A percentile compares a stretch with the other conserved stretches of the same genome.
These are phyloP conservation scores for Aphidius gifuensis DNA, from an alignment of 1,140 invertebrate genomes.

Conservation along the genomic window DNA sequence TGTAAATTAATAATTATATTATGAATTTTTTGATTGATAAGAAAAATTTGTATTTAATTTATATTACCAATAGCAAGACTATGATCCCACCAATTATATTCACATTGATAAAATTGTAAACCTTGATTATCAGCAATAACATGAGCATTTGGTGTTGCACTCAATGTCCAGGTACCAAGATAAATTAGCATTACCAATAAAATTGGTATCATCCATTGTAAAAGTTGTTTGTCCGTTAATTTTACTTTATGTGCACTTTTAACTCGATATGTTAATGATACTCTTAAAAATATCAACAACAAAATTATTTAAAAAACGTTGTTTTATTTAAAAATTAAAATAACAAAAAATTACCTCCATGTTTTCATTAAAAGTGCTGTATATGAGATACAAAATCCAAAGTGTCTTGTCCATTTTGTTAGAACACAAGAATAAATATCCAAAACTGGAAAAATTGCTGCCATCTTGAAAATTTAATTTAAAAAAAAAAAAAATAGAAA, in stretches of 20 bases:
- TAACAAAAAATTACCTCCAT: slow-evolving; percentile 63
- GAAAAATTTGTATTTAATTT: no score
- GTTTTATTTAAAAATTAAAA: neutral
- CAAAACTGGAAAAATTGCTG: slow-evolving; percentile 81
- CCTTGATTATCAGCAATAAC: slow-evolving; percentile 69
- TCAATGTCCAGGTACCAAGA: slow-evolving; percentile 84
- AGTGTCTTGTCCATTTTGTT: slow-evolving; percentile 86
- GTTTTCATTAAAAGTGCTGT: slow-evolving; percentile 90
- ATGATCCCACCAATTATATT: slow-evolving; percentile 92
- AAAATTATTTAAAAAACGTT: neutral
- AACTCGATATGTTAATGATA: slow-evolving; percentile 89
- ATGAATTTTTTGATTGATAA: no score
- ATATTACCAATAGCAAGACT: slow-evolving; percentile 75
- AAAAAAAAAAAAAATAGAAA: neutral
- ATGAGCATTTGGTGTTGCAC: slow-evolving; percentile 73
- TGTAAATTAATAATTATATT: slow-evolving; percentile 47
- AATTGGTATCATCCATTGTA: slow-evolving; percentile 90
- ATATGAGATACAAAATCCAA: slow-evolving; percentile 89
- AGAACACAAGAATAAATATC: slow-evolving; percentile 79
- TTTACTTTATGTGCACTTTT: slow-evolving; percentile 91
- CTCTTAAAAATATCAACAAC: slow-evolving; percentile 55
- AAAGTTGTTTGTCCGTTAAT: slow-evolving; percentile 82
- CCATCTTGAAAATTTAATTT: slow-evolving; percentile 66
- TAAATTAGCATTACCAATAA: slow-evolving; percentile 84
- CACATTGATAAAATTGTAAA: slow-evolving; percentile 84